These are phyloP conservation scores for Archegozetes longisetosus DNA, from an alignment of 1,140 invertebrate species.

Conservation along the genomic window DNA sequence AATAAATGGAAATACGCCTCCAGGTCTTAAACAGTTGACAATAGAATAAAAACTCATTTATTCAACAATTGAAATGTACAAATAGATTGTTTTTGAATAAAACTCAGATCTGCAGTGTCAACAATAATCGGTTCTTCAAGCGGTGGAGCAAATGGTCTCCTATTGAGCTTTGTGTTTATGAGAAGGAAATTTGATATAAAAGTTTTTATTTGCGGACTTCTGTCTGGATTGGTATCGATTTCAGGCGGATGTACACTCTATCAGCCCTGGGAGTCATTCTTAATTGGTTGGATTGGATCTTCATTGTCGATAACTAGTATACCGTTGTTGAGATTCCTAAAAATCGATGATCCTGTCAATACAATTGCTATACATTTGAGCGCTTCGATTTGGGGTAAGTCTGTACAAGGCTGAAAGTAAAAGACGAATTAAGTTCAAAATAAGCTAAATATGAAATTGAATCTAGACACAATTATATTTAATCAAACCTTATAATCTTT, in stretches of 20 bases:
- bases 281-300: conserved; percentile 63
- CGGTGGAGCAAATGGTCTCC: conserved; percentile 15
- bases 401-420: too few species aligned
- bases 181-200: conserved; percentile 6
- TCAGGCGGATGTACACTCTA: conserved; percentile 72
- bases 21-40: conserved; percentile 29
- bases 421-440: too few species aligned
- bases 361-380: conserved; percentile 68
- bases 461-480: too few species aligned
- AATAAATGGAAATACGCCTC: conserved; percentile 71
- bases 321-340: conserved; percentile 52
- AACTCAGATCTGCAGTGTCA: conserved; percentile 19
- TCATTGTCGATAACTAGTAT: conserved; percentile 48
- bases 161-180: conserved; percentile 21
- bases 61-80: too few species aligned
- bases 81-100: conserved; percentile 20
- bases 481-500: too few species aligned
- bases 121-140: conserved; percentile 24
- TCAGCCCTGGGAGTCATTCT: conserved; percentile 61
- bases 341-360: conserved; percentile 78
- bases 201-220: conserved; percentile 55
- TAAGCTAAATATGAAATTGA: too few species aligned
- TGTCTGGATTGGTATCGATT: conserved; percentile 62
- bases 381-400: conserved; percentile 30
- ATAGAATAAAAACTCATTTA: conserved; percentile 18